Percentiles rank a stretch among this genome's conserved stretches.
Conservation (phyloP, 1,140 invertebrate species). For the Drosophila subobscura region DNA sequence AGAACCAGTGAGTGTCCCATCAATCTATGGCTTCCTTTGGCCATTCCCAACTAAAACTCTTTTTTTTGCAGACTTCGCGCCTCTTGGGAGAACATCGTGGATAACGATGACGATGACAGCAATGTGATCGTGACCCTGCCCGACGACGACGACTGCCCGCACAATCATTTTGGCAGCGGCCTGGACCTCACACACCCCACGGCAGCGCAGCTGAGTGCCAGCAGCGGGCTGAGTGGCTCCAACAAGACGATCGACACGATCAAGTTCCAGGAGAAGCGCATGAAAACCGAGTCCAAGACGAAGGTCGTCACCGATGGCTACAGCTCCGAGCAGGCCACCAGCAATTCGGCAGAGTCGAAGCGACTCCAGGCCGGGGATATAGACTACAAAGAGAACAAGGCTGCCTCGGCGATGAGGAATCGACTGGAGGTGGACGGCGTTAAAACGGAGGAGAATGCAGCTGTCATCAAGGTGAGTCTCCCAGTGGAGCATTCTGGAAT, state of each 20-base stretch:
- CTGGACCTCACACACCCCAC: constrained; percentile 60
- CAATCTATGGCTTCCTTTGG: not conserved
- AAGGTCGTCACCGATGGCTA: constrained; percentile 92
- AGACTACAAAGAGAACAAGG: constrained; percentile 90
- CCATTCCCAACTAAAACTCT: not conserved
- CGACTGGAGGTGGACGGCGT: constrained; percentile 90
- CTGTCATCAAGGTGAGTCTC: constrained; percentile 88
- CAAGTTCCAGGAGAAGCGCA: constrained; percentile 91
- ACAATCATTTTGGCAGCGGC: constrained; percentile 63
- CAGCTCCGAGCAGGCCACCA: constrained; percentile 89
- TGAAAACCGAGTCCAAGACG: constrained; percentile 91
- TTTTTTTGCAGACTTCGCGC: constrained; percentile 84
- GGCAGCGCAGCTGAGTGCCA: constrained; percentile 62
- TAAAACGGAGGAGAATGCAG: constrained; percentile 89
- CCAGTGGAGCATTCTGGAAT: not conserved
- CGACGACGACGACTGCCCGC: constrained; percentile 87
- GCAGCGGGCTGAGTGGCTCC: constrained; percentile 68
- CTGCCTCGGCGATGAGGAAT: constrained; percentile 86
- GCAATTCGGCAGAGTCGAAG: constrained; percentile 92
- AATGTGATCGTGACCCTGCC: constrained; percentile 90
- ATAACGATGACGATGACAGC: constrained; percentile 85
- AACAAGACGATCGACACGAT: constrained; percentile 86
- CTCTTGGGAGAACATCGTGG: constrained; percentile 88
- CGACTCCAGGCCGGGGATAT: constrained; percentile 90
- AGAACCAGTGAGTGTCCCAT: constrained; percentile 84